phyloP scores from a whole-genome alignment of 2,113 vertebrate species.

The Ailuropoda melanoleuca region DNA sequence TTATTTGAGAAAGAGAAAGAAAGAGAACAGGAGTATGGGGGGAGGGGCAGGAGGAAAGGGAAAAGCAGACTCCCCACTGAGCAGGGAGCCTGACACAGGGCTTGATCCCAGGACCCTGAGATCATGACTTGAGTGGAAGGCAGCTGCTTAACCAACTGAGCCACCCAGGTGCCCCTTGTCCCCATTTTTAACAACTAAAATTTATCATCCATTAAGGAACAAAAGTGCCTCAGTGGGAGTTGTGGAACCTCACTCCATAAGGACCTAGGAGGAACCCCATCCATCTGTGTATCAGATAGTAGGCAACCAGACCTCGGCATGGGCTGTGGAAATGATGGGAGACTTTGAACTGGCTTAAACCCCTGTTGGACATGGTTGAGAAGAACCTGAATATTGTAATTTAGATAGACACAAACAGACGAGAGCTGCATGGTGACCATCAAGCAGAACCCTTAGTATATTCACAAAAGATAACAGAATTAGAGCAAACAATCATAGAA shows the following conservation, averaged over 20 bases:
- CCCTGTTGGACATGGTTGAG: background rate
- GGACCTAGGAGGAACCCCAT: background rate
- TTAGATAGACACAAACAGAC: background rate
- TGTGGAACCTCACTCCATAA: background rate
- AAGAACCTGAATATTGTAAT: background rate
- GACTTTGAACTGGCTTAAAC: background rate
- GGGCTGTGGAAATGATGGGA: background rate
- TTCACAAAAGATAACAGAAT: background rate
- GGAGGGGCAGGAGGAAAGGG: background rate
- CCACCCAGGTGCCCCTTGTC: background rate
- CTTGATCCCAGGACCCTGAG: background rate
- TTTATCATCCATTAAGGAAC: background rate
- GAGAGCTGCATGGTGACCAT: background rate
- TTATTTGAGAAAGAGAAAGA: background rate
- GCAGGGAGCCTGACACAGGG: background rate
- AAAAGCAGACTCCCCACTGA: background rate
- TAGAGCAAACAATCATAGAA: background rate
- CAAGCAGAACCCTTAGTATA: background rate
- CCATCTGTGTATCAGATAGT: background rate
- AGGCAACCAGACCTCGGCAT: background rate
- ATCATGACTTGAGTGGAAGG: background rate
- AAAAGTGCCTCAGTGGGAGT: background rate
- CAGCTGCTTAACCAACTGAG: background rate
- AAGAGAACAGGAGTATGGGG: background rate
- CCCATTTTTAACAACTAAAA: background rate